phyloP scores from a whole-genome alignment of 2,888 invertebrate genomes.

The Sphaerophoria rueppellii region DNA sequence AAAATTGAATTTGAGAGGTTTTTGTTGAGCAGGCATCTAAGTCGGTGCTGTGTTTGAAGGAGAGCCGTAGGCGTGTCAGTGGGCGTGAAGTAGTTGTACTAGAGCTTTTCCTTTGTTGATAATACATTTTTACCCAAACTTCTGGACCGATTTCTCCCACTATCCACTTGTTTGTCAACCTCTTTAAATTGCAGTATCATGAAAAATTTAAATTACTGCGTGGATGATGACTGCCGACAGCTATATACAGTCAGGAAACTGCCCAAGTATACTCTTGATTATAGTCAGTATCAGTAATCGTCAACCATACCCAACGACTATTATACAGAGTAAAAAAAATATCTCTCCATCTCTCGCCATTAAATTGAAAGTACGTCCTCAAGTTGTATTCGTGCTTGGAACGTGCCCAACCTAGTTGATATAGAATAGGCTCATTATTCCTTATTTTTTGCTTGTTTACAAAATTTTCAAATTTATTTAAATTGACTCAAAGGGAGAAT shows the following conservation, averaged over 20 bases:
- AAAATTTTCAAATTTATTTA: constrained; percentile 21
- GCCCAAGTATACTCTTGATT: constrained; percentile 18
- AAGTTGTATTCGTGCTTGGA: constrained; percentile 27
- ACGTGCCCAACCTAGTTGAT: constrained; percentile 17
- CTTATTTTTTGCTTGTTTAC: constrained; percentile 3
- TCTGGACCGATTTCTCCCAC: not conserved
- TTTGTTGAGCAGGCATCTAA: too few relatives aligned
- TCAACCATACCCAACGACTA: not conserved
- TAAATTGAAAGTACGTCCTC: constrained; percentile 4
- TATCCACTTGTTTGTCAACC: not conserved
- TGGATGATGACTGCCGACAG: not conserved
- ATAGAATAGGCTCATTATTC: not conserved
- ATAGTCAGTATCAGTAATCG: not conserved
- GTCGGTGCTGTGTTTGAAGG: too few relatives aligned
- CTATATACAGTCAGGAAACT: not conserved
- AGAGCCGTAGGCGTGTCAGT: too few relatives aligned
- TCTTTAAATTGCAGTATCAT: not conserved
- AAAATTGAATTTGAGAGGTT: not conserved
- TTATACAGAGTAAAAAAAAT: not conserved
- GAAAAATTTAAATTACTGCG: constrained; percentile 22
- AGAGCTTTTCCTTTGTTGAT: too few relatives aligned
- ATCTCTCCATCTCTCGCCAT: not conserved
- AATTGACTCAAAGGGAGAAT: not conserved
- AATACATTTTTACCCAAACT: not conserved
- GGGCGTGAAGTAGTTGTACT: too few relatives aligned